Percentiles rank a stretch among this genome's conserved stretches.
phyloP scores from a whole-genome alignment of 37 sponge, comb jelly and placozoan species.

The Oscarella lobularis region DNA sequence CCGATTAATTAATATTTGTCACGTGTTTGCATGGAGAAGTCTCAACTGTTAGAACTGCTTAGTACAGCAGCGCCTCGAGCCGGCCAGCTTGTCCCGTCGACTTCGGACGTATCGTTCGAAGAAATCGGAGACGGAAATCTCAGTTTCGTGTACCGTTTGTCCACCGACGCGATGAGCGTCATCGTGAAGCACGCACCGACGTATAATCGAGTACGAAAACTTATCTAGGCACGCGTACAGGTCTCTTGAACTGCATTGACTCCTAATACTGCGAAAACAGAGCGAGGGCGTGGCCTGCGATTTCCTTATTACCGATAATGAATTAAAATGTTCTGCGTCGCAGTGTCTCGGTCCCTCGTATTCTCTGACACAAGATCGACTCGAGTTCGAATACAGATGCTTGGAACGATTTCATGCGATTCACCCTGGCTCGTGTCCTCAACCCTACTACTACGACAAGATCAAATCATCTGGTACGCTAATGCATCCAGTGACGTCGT shows the following conservation, averaged over 20 bases:
- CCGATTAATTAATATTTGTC: too few species aligned
- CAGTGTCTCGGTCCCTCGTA: conserved; percentile 15
- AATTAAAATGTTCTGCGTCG: neutral
- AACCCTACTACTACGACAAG: conserved; percentile 1
- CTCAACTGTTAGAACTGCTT: too few species aligned
- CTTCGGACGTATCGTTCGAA: too few species aligned
- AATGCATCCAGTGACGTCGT: too few species aligned
- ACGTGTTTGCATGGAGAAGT: too few species aligned
- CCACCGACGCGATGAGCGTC: neutral
- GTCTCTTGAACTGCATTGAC: too few species aligned
- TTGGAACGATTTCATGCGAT: conserved; percentile 4
- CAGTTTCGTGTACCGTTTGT: conserved; percentile 12
- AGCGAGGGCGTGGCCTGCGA: too few species aligned
- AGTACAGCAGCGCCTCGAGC: too few species aligned
- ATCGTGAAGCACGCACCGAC: conserved; percentile 11
- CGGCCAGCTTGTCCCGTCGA: too few species aligned
- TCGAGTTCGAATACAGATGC: conserved; percentile 4
- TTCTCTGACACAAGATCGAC: conserved; percentile 6
- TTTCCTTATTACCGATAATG: neutral
- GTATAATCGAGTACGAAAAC: too few species aligned
- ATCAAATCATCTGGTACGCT: neutral
- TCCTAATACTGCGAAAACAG: too few species aligned
- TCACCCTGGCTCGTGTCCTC: neutral
- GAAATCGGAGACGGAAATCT: conserved; percentile 23
- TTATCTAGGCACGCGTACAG: neutral